Evolutionary conservation across 2,113 vertebrate species (phyloP).

Genomic region (Chamaea fasciata): DNA sequence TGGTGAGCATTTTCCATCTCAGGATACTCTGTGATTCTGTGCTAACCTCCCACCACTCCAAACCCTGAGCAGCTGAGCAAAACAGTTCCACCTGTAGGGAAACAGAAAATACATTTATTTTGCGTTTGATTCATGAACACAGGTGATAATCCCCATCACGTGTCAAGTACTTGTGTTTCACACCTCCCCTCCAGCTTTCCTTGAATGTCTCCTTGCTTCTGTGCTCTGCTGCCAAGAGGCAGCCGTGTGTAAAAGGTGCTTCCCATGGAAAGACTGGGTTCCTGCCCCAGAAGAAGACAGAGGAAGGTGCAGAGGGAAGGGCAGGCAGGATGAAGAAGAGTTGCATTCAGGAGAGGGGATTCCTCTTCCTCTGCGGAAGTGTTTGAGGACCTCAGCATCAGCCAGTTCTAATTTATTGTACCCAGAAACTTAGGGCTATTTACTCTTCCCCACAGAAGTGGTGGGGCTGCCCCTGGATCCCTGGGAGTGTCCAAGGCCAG

Average conservation of each 20-base stretch:
- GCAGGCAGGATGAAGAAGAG: background rate
- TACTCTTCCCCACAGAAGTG: fast-evolving
- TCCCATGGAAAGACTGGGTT: fast-evolving
- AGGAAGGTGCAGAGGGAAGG: background rate
- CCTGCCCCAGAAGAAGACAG: background rate
- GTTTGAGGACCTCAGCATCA: background rate
- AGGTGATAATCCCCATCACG: background rate
- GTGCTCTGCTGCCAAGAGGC: background rate
- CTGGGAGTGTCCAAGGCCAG: background rate
- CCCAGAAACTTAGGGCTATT: background rate
- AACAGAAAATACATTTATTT: background rate
- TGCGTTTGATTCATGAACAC: background rate
- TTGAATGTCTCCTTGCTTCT: fast-evolving
- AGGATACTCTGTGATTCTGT: background rate
- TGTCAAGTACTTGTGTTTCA: background rate
- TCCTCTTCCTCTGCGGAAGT: too few relatives aligned
- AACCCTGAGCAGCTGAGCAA: background rate
- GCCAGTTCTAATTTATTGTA: background rate
- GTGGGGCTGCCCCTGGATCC: background rate
- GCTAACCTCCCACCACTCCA: background rate
- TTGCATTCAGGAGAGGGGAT: background rate
- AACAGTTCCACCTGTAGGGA: background rate
- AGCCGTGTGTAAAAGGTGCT: background rate
- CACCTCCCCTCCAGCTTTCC: background rate
- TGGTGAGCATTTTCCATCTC: background rate